Conservation (phyloP, 2,888 invertebrate species). For the Cheilosia vernalis region DNA sequence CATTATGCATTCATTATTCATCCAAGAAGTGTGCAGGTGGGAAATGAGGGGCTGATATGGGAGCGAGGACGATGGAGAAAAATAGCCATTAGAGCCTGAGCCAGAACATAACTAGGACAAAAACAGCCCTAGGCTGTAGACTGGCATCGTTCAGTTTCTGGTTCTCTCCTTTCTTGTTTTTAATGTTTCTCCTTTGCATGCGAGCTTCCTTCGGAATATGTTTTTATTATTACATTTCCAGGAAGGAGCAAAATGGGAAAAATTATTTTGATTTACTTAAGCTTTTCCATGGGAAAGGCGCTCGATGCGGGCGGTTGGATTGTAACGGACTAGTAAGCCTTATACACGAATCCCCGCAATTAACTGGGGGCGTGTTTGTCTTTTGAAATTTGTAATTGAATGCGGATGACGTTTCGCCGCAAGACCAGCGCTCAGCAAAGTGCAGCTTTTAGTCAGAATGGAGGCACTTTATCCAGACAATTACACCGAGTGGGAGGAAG, state of each 20-base stretch:
- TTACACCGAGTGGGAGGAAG: not conserved
- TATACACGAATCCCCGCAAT: slow-evolving; percentile 55
- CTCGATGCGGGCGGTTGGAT: too few relatives aligned
- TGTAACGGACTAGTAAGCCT: not conserved
- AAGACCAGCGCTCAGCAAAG: slow-evolving; percentile 14
- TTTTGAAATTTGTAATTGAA: slow-evolving; percentile 66
- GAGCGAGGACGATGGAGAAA: slow-evolving; percentile 31
- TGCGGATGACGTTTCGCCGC: slow-evolving; percentile 41
- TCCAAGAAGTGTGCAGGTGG: slow-evolving; percentile 28
- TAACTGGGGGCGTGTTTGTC: slow-evolving; percentile 60
- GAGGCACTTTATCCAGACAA: slow-evolving; percentile 30
- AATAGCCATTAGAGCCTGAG: slow-evolving; percentile 68
- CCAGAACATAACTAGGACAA: slow-evolving; percentile 59
- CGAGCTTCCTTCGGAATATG: slow-evolving; percentile 65
- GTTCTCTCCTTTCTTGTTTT: not conserved
- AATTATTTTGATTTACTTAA: slow-evolving; percentile 64
- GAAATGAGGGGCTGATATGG: not conserved
- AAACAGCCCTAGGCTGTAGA: slow-evolving; percentile 66
- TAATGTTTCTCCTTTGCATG: slow-evolving; percentile 31
- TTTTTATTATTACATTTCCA: slow-evolving; percentile 69
- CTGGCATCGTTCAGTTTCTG: slow-evolving; percentile 43
- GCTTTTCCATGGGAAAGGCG: not conserved
- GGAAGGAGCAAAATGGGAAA: slow-evolving; percentile 48
- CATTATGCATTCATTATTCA: slow-evolving; percentile 73
- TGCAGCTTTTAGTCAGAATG: slow-evolving; percentile 44